Evolutionary conservation across 2,888 invertebrate species (phyloP).

Genomic region (Cerceris rybyensis): DNA sequence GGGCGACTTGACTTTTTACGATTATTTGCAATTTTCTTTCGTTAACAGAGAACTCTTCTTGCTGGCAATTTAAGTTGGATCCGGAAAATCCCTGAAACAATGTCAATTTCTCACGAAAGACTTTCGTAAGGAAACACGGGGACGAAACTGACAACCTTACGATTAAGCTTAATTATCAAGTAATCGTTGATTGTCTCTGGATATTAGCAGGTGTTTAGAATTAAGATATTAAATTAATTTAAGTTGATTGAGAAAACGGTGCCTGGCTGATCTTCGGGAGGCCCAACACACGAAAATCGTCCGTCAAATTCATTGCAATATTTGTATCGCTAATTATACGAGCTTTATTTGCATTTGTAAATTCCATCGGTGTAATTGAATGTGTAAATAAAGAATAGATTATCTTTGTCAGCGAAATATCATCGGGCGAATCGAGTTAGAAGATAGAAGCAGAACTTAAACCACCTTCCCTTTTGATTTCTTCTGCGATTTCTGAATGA

Average conservation of each 20-base stretch:
- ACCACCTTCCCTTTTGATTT: too few species aligned
- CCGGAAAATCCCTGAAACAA: conserved; percentile 52
- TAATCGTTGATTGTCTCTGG: conserved; percentile 6
- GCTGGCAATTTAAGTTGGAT: background rate
- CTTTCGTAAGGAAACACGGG: conserved; percentile 36
- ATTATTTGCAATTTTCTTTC: background rate
- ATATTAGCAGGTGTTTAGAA: background rate
- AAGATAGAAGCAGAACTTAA: too few species aligned
- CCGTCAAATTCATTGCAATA: conserved; percentile 31
- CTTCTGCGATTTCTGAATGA: too few species aligned
- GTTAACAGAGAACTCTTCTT: background rate
- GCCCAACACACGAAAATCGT: conserved; percentile 13
- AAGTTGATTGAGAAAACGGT: conserved; percentile 32
- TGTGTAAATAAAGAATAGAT: conserved; percentile 49
- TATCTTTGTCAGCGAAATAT: conserved; percentile 35
- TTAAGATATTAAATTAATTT: background rate
- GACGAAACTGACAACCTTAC: conserved; percentile 10
- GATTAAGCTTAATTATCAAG: conserved; percentile 25
- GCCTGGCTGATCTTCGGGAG: conserved; percentile 35
- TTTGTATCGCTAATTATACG: conserved; percentile 46
- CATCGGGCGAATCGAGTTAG: background rate
- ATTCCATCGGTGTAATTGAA: conserved; percentile 36
- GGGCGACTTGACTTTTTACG: too few species aligned
- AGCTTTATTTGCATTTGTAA: conserved; percentile 33
- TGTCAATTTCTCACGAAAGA: conserved; percentile 58